Percentiles rank a stretch among this genome's conserved stretches.
These are phyloP conservation scores for Euura lappo DNA, from an alignment of 1,140 invertebrate genomes.

Conservation along the genomic window DNA sequence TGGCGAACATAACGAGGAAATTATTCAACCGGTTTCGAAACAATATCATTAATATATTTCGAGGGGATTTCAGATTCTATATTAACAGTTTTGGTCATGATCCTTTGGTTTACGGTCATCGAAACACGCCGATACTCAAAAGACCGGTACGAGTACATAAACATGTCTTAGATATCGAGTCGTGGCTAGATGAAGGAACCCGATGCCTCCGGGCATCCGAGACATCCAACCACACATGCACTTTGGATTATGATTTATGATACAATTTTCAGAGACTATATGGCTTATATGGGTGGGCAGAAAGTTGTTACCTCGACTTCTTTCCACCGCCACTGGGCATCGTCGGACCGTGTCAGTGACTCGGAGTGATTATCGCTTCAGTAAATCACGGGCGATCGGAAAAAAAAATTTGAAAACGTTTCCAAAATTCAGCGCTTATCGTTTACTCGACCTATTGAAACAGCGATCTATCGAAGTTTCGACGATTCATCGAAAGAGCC, in stretches of 20 bases:
- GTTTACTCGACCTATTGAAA: too few species aligned
- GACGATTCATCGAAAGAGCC: too few species aligned
- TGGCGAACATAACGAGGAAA: too few species aligned
- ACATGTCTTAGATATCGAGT: background rate
- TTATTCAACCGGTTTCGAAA: too few species aligned
- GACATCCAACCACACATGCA: background rate
- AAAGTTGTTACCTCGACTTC: background rate
- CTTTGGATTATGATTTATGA: background rate
- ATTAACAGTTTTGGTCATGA: too few species aligned
- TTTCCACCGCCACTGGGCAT: background rate
- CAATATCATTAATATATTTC: too few species aligned
- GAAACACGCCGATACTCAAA: background rate
- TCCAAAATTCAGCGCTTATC: background rate
- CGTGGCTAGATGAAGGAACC: background rate
- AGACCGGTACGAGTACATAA: background rate
- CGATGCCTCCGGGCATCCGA: background rate
- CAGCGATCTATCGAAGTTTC: too few species aligned
- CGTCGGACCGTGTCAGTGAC: background rate
- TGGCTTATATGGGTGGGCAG: background rate
- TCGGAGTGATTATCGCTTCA: background rate
- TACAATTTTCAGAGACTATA: background rate
- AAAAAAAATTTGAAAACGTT: background rate
- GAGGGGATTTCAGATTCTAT: too few species aligned
- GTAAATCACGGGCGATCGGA: background rate
- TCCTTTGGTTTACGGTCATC: too few species aligned